Base-by-base conservation (phyloP, 2,888 invertebrate species). In the Dascillus cervinus region DNA sequence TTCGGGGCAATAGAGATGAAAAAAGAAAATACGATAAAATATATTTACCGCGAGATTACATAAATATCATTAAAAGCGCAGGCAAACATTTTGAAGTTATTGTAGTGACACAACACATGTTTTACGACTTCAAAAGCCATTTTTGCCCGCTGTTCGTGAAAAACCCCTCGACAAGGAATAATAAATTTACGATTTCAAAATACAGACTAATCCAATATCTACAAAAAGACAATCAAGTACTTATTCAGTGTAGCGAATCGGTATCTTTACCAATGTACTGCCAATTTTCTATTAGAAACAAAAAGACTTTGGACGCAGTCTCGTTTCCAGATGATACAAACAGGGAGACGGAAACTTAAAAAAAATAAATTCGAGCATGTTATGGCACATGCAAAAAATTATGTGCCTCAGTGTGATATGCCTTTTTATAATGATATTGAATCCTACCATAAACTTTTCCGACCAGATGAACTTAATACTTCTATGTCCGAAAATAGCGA, bases 341-440 rank as follows among this genome's bases (percentile, higher is more conserved):
- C 12, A 3, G 4, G 22, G 12, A 9, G 12, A 12, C 12, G 17
- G 19, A 26, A 26, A 9, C 1, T 20, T 32, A 37, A 20, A 37
- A 10, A 28, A 38, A 36, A 26, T 20, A 36, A 32, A 36, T 26
- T 26, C 14, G 14, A 36, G 6, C 24, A 36, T 17, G 32, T 37
- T 21, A 33, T 37, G 32, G n/a, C 26, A n/a, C 20, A 28, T 17
- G 37, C 32, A 28, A 33, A 23, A 28, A 28, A 34, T 21, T 37
- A 33, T 26, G 32, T 37, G 9, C 29, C 37, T 13, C 26, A 34
- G 12, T 33, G 32, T 24, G 29, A 37, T 25, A 24, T 24, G 21
- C 29, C 25, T 28, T 34, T 19, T 13, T 37, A 34, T 25, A 20
- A 29, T 14, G 22, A 22, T 4, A 32, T 23, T 6, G 37, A 28